These are phyloP conservation scores for Erpobdella octoculata DNA, from an alignment of 2,888 invertebrate genomes.

Conservation along the genomic window DNA sequence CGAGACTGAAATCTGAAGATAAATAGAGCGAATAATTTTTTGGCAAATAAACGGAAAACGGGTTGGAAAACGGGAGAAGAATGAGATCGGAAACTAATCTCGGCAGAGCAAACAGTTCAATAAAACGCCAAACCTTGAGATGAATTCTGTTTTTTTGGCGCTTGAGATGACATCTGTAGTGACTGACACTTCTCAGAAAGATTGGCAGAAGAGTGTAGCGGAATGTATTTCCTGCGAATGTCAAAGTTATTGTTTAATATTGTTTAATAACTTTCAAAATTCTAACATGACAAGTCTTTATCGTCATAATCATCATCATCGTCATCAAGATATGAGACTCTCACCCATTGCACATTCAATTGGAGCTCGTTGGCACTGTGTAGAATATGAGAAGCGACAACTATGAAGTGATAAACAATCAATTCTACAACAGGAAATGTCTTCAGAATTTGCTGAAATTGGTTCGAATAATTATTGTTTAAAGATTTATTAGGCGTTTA, in stretches of 20 bases:
- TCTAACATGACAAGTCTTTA: too few relatives aligned
- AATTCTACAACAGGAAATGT: constrained; percentile 8
- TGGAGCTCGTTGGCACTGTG: constrained; percentile 9
- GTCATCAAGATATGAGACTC: not conserved
- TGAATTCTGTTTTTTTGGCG: not conserved
- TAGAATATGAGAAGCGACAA: constrained; percentile 11
- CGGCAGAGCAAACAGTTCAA: too few relatives aligned
- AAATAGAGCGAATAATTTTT: too few relatives aligned
- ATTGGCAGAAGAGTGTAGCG: constrained; percentile 18
- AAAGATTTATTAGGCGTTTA: constrained; percentile 2
- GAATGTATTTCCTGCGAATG: constrained; percentile 11
- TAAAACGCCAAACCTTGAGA: not conserved
- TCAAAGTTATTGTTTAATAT: not conserved
- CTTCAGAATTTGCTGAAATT: not conserved
- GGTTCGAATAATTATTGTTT: not conserved
- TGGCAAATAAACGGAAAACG: too few relatives aligned
- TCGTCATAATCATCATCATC: too few relatives aligned
- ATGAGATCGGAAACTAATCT: too few relatives aligned
- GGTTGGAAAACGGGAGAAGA: too few relatives aligned
- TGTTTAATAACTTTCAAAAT: too few relatives aligned
- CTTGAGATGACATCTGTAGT: constrained; percentile 19
- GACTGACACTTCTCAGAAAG: constrained; percentile 7
- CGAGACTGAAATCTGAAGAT: not conserved
- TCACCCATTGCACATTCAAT: constrained; percentile 24
- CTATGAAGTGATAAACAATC: not conserved